Conservation (phyloP, 2,888 invertebrate species). For the Eupeodes latifasciatus region DNA sequence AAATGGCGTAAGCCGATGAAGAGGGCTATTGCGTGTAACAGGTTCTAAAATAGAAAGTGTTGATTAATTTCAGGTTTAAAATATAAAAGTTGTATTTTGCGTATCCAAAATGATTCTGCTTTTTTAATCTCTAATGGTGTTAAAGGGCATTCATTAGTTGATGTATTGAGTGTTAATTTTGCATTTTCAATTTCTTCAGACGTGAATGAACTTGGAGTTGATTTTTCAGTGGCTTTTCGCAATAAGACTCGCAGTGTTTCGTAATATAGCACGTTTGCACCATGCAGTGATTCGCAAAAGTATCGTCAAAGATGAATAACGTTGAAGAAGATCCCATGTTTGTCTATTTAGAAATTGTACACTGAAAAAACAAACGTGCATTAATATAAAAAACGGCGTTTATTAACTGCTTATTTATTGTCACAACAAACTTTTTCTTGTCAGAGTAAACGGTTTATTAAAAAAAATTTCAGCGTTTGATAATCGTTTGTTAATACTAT, state of each 20-base stretch:
- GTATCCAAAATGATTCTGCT: conserved; percentile 30
- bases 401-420: too few species aligned
- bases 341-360: background rate
- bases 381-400: too few species aligned
- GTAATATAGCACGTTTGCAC: background rate
- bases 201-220: background rate
- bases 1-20: too few species aligned
- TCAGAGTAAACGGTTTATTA: too few species aligned
- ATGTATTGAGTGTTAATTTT: background rate
- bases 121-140: background rate
- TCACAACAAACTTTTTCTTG: too few species aligned
- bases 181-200: background rate
- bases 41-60: too few species aligned
- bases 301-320: conserved; percentile 14
- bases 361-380: too few species aligned
- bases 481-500: too few species aligned
- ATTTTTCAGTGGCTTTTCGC: background rate
- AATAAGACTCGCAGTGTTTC: background rate
- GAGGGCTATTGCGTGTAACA: too few species aligned
- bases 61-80: too few species aligned
- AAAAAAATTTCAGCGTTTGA: too few species aligned
- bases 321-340: conserved; percentile 36
- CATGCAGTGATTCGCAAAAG: conserved; percentile 36
- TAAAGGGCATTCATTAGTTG: background rate
- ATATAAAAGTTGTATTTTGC: too few species aligned